Evolutionary conservation across 2,888 invertebrate genomes (phyloP).

Genomic region (Troilus luridus): DNA sequence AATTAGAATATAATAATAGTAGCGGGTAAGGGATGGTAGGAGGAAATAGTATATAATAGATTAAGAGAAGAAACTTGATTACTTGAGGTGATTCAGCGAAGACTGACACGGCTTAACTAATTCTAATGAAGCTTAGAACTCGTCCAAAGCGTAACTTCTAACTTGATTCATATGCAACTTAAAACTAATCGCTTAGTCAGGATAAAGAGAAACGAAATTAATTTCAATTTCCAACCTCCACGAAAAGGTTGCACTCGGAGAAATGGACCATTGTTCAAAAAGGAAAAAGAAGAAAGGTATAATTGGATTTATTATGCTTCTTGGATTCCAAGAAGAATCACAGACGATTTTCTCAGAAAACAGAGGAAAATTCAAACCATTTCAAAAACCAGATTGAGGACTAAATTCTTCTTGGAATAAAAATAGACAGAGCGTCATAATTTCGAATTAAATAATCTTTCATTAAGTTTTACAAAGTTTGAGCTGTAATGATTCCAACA

Average conservation of each 20-base stretch:
- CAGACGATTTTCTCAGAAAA: neutral
- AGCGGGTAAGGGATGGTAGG: too few relatives aligned
- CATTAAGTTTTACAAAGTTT: neutral
- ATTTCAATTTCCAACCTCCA: neutral
- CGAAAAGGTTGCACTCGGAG: neutral
- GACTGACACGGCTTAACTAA: neutral
- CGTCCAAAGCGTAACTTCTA: neutral
- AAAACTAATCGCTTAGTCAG: neutral
- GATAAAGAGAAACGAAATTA: neutral
- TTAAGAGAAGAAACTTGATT: neutral
- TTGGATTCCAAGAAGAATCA: neutral
- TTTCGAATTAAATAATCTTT: neutral
- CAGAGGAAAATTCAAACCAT: neutral
- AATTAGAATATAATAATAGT: too few relatives aligned
- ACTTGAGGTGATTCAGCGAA: neutral
- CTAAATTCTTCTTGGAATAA: neutral
- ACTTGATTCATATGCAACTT: constrained; percentile 33
- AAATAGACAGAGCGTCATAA: neutral
- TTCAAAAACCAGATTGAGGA: too few relatives aligned
- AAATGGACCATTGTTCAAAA: neutral
- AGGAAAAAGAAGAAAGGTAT: neutral
- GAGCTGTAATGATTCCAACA: too few relatives aligned
- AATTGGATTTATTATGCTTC: neutral
- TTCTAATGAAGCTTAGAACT: constrained; percentile 8
- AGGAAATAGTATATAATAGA: neutral